Evolutionary conservation across 2,888 invertebrate species (phyloP).

Genomic region (Machimus atricapillus): DNA sequence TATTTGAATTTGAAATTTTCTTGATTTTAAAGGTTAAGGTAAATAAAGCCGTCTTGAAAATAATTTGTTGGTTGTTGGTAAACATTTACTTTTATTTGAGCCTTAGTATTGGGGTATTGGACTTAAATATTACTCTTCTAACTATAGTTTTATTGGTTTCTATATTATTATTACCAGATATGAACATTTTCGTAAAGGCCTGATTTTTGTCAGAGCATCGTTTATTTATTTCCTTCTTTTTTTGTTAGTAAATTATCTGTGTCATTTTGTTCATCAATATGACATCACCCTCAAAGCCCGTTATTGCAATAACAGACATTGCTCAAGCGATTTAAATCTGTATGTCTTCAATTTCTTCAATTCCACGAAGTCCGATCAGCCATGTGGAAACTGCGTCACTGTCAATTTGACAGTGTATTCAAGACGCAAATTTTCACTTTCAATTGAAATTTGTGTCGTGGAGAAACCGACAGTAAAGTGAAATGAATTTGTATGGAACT

Average conservation of each 20-base stretch:
- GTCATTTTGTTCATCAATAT: not conserved
- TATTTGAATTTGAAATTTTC: too few species aligned
- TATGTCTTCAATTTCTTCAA: not conserved
- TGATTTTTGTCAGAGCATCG: not conserved
- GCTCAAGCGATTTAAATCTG: not conserved
- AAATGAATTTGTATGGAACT: not conserved
- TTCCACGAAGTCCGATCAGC: not conserved
- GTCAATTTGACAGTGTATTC: not conserved
- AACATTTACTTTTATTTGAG: too few species aligned
- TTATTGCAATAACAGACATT: not conserved
- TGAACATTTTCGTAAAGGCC: too few species aligned
- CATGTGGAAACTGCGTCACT: not conserved
- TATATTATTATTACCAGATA: too few species aligned
- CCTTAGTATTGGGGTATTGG: too few species aligned
- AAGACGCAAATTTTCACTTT: slow-evolving; percentile 11
- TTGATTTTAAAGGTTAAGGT: too few species aligned
- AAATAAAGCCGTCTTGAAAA: too few species aligned
- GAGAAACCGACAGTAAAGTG: not conserved
- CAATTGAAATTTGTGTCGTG: slow-evolving; percentile 7
- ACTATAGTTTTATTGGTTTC: too few species aligned
- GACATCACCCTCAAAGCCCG: not conserved
- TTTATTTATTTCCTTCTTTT: not conserved
- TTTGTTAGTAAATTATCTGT: not conserved
- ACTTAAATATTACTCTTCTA: too few species aligned
- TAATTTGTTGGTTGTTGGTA: too few species aligned